These are phyloP conservation scores for Rhinophrynus dorsalis DNA, from an alignment of 2,797 vertebrate genomes.

Conservation along the genomic window DNA sequence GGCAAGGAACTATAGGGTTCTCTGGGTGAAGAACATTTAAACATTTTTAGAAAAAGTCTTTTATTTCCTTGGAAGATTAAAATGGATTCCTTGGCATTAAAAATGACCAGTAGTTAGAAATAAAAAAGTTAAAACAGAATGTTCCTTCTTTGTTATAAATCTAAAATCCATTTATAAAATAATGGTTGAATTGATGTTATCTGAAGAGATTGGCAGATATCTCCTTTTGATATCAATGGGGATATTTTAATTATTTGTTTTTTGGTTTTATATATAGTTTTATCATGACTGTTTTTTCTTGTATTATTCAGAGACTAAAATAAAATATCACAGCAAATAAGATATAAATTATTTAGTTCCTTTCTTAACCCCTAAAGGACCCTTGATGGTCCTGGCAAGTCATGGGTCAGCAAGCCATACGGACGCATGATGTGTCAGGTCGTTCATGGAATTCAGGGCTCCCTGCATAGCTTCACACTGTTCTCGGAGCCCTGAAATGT, in stretches of 20 bases:
- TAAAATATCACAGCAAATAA: too few relatives aligned
- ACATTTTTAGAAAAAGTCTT: slow-evolving; percentile 15
- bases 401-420: too few relatives aligned
- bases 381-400: too few relatives aligned
- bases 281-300: neutral
- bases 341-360: too few relatives aligned
- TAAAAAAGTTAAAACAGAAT: neutral
- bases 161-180: neutral
- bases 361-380: too few relatives aligned
- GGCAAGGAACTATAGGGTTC: slow-evolving; percentile 14
- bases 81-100: neutral
- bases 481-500: too few relatives aligned
- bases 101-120: neutral
- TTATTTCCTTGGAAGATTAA: slow-evolving; percentile 32
- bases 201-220: neutral
- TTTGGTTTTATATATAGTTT: neutral
- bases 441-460: too few relatives aligned
- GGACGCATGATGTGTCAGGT: too few relatives aligned
- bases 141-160: neutral
- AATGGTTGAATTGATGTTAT: neutral
- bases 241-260: slow-evolving; percentile 11
- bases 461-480: too few relatives aligned
- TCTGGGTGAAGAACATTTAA: slow-evolving; percentile 20
- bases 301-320: neutral
- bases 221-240: slow-evolving; percentile 3